These are phyloP conservation scores for Astropecten irregularis DNA, from an alignment of 53 echinoderm and acorn worm species.

Conservation along the genomic window DNA sequence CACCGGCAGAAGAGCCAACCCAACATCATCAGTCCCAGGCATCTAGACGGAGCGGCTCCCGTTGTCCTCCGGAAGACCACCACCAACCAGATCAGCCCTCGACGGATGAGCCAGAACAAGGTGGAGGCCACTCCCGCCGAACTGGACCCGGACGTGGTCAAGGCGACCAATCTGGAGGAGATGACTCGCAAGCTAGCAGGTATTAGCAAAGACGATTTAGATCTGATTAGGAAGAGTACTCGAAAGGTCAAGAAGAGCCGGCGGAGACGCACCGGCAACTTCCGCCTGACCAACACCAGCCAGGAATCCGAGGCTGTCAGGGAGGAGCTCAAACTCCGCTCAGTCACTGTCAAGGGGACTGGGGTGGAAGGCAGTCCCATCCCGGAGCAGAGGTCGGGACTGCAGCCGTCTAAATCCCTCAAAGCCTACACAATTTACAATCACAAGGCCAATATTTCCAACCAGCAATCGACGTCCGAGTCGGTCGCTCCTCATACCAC, in stretches of 20 bases:
- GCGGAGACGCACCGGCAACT: constrained; percentile 20
- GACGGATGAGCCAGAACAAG: constrained; percentile 24
- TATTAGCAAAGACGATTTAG: constrained; percentile 68
- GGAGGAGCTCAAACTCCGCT: constrained; percentile 62
- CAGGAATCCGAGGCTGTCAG: constrained; percentile 54
- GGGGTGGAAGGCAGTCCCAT: constrained; percentile 19
- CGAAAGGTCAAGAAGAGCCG: constrained; percentile 39
- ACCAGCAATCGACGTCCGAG: not conserved
- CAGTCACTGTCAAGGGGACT: constrained; percentile 41
- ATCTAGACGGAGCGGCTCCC: not conserved
- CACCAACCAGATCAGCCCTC: not conserved
- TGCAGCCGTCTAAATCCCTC: constrained; percentile 55
- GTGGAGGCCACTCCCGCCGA: constrained; percentile 36
- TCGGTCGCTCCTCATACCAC: not conserved
- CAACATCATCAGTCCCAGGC: constrained; percentile 67
- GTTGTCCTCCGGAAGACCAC: constrained; percentile 22
- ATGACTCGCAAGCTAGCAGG: constrained; percentile 94
- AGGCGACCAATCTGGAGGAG: constrained; percentile 78
- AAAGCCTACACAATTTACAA: constrained; percentile 55
- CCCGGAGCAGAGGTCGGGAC: not conserved
- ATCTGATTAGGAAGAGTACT: constrained; percentile 45
- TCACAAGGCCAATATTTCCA: constrained; percentile 35
- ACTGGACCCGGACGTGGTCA: constrained; percentile 22
- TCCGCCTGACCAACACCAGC: constrained; percentile 33
- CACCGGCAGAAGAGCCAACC: constrained; percentile 81